Base-by-base conservation (phyloP, 1,140 invertebrate species). In the Trichonephila clavata region DNA sequence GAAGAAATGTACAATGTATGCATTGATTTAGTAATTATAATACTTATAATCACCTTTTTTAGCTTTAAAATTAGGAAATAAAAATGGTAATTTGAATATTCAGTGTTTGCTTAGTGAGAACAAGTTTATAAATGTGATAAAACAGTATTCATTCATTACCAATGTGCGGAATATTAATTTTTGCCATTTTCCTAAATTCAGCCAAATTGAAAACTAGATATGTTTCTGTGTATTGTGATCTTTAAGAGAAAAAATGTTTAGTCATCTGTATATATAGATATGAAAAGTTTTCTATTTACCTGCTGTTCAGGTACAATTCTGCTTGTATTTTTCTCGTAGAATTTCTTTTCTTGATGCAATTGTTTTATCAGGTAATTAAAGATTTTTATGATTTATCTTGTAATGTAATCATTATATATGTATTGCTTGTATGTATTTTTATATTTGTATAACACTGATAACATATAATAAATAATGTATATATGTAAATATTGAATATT, bases 401-500 rank as follows among this genome's bases (percentile, higher is more conserved):
- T 39, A 39, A 39, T 39, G 32, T 50, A 50, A 50, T 50, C 71
- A 32, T 77, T 39, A 77, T 32, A 32, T 32, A 77, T 77, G 27
- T 77, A 77, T 39, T 39, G 32, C 27, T 68, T 77, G 32, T 77
- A 39, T 77, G 71, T 77, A 77, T 77, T 77, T 77, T 77, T 77
- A 77, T 77, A 77, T 32, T 32, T 77, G 27, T 39, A 77, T 77
- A 77, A 77, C 18, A 27, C 7, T 68, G 63, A 20, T 71, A 77
- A 77, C 18, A 39, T 77, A 8, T 20, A 77, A 77, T 77, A 14
- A 21, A 14, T 50, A 39, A 57, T 83, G 50, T 59, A 83, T 24
- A 50, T 83, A 83, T 57, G 81, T 83, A 83, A 83, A 83, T 57
- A 50, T 83, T 24, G 16, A 83, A 57, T 59, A 83, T 59, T 57